A percentile compares a stretch with the other conserved stretches of the same genome.
Conservation (phyloP, 2,797 vertebrate species). For the Amphiprion clarkii region DNA sequence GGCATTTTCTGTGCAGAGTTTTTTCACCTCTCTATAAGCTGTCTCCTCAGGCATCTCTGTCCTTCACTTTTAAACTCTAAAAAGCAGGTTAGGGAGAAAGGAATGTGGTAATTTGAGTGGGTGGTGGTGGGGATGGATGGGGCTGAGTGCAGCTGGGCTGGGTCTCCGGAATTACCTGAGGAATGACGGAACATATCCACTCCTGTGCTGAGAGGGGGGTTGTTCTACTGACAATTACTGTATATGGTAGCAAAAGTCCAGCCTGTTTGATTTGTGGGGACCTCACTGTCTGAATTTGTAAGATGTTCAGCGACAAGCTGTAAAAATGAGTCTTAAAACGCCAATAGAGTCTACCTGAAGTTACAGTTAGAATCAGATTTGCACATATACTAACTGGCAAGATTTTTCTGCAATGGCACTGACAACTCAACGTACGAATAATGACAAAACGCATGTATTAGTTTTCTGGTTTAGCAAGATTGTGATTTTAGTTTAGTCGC, state of each 20-base stretch:
- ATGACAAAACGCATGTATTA: background rate
- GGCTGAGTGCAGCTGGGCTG: constrained; percentile 39
- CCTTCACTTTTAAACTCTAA: constrained; percentile 53
- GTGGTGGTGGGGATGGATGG: constrained; percentile 31
- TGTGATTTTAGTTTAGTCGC: background rate
- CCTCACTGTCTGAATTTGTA: background rate
- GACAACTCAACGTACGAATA: too few species aligned
- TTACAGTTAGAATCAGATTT: too few species aligned
- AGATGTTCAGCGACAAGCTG: too few species aligned
- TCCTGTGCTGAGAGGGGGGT: constrained; percentile 33
- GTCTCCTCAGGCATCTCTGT: constrained; percentile 50
- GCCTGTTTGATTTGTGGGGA: background rate
- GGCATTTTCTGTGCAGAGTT: constrained; percentile 7
- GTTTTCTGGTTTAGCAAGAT: background rate
- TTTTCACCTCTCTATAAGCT: constrained; percentile 15
- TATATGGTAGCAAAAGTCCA: background rate
- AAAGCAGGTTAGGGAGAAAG: constrained; percentile 65
- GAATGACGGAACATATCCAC: constrained; percentile 55
- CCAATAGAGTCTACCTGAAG: too few species aligned
- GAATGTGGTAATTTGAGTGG: constrained; percentile 78
- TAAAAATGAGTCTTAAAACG: too few species aligned
- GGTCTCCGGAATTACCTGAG: constrained; percentile 62
- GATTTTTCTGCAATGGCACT: too few species aligned
- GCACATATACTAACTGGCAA: too few species aligned
- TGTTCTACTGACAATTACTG: constrained; percentile 13